phyloP scores from a whole-genome alignment of 2,797 vertebrate genomes.

The Etheostoma perlongum region DNA sequence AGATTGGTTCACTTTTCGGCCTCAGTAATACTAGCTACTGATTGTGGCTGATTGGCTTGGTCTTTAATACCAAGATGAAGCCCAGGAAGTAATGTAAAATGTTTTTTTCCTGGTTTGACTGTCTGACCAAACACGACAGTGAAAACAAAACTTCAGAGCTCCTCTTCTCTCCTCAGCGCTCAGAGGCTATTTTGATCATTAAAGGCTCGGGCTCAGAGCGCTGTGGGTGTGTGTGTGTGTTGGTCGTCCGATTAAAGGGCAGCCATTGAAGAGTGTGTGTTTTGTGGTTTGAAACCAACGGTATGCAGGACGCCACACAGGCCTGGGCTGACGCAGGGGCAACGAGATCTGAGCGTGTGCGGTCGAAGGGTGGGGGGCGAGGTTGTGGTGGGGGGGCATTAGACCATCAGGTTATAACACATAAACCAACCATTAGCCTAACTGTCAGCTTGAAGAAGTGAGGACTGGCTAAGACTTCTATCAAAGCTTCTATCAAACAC shows the following conservation, averaged over 20 bases:
- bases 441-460: not conserved
- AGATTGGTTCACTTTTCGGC: not conserved
- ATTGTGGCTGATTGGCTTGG: not conserved
- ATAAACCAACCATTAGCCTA: not conserved
- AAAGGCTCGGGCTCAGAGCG: slow-evolving; percentile 26
- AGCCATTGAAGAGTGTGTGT: slow-evolving; percentile 62
- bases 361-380: slow-evolving; percentile 4
- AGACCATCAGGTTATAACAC: slow-evolving; percentile 23
- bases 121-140: slow-evolving; percentile 18
- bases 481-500: too few relatives aligned
- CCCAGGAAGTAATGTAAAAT: slow-evolving; percentile 40
- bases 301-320: slow-evolving; percentile 43
- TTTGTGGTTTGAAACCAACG: slow-evolving; percentile 62
- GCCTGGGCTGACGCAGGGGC: slow-evolving; percentile 46
- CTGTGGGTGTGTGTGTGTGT: slow-evolving; percentile 59
- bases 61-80: slow-evolving; percentile 18
- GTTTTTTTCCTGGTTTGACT: slow-evolving; percentile 30
- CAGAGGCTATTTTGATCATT: slow-evolving; percentile 63
- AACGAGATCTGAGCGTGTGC: slow-evolving; percentile 51
- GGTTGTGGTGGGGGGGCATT: slow-evolving; percentile 1
- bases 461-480: too few relatives aligned
- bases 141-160: slow-evolving; percentile 47
- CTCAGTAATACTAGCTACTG: slow-evolving; percentile 1
- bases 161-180: slow-evolving; percentile 35
- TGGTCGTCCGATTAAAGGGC: slow-evolving; percentile 68